These are phyloP conservation scores for Scytalopus superciliaris DNA, from an alignment of 2,113 vertebrate species.

Conservation along the genomic window DNA sequence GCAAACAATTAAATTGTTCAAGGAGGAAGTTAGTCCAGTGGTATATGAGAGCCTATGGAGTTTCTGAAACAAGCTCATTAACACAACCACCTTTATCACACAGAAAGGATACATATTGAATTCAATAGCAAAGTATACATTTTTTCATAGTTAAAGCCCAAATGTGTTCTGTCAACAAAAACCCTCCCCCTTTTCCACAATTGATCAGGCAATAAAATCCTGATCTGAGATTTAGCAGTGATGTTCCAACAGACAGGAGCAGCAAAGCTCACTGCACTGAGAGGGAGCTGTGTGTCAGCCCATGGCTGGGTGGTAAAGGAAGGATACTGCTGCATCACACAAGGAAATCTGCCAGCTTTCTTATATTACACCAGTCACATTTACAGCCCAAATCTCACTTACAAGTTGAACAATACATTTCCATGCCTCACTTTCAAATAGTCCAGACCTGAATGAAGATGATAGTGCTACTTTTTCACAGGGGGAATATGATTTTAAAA, in stretches of 20 bases:
- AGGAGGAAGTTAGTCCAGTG: neutral
- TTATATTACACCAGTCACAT: neutral
- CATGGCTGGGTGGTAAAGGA: neutral
- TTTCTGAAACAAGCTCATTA: neutral
- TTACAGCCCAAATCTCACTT: neutral
- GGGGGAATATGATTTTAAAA: neutral
- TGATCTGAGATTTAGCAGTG: neutral
- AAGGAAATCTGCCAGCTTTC: neutral
- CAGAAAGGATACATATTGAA: accelerated
- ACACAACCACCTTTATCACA: neutral
- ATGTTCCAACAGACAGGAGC: neutral
- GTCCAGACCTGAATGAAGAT: neutral
- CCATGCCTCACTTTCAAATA: neutral
- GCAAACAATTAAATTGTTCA: neutral
- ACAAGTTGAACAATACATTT: neutral
- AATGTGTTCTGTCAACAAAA: neutral
- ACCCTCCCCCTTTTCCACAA: neutral
- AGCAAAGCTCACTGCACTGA: neutral
- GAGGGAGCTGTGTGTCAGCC: neutral
- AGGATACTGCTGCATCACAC: neutral
- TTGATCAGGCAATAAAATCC: neutral
- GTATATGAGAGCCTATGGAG: neutral
- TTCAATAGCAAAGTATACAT: neutral
- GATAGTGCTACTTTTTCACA: neutral
- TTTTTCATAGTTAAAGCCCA: neutral